Percentiles rank a stretch among this genome's conserved stretches.
These are phyloP conservation scores for Tenualosa thibaudeaui DNA, from an alignment of 2,797 vertebrate genomes.

Conservation along the genomic window DNA sequence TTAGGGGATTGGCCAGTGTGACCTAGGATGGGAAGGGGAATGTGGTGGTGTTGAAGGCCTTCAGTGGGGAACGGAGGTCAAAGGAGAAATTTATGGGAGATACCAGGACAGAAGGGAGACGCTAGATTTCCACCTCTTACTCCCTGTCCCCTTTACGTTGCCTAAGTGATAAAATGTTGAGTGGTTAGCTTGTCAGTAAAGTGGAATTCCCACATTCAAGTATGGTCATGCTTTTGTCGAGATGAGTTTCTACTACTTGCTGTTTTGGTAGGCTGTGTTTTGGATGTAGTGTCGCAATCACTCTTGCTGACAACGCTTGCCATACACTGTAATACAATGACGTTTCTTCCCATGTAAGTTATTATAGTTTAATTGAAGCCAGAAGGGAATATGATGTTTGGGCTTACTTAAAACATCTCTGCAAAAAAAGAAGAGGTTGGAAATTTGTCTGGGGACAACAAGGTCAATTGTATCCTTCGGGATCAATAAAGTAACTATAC, in stretches of 20 bases:
- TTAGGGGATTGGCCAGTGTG: not conserved
- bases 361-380: too few species aligned
- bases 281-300: too few species aligned
- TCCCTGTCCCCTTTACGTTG: not conserved
- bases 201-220: not conserved
- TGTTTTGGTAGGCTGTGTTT: too few species aligned
- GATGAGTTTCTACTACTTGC: too few species aligned
- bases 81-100: not conserved
- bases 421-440: not conserved
- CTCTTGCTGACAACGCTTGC: too few species aligned
- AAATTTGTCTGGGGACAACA: not conserved
- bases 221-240: too few species aligned
- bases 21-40: not conserved
- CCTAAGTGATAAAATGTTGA: not conserved
- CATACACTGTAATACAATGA: too few species aligned
- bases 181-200: not conserved
- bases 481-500: too few species aligned
- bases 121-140: not conserved
- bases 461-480: too few species aligned
- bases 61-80: not conserved
- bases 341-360: not conserved
- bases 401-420: not conserved
- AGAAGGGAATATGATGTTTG: too few species aligned
- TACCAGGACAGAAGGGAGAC: not conserved
- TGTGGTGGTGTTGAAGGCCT: not conserved